A percentile compares a stretch with the other conserved stretches of the same genome.
Conservation (phyloP, 2,888 invertebrate species). For the Tortricodes alternella region DNA sequence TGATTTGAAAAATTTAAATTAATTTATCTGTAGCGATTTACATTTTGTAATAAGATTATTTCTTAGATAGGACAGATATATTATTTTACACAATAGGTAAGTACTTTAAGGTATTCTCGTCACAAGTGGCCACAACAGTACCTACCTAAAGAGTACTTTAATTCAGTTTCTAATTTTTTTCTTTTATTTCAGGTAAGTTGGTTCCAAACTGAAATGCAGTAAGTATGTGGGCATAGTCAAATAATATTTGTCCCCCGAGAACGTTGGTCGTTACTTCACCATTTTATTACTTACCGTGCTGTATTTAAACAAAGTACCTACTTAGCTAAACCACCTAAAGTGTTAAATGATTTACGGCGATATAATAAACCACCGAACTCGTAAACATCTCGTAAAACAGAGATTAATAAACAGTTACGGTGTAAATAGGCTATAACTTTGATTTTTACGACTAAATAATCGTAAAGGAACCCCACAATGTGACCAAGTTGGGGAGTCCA, state of each 20-base stretch:
- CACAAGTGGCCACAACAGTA: too few relatives aligned
- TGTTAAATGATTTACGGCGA: constrained; percentile 79
- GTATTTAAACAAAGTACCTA: constrained; percentile 29
- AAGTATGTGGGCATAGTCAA: too few relatives aligned
- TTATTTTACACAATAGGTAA: too few relatives aligned
- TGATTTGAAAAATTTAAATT: too few relatives aligned
- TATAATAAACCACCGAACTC: constrained; percentile 77
- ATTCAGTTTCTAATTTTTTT: not conserved
- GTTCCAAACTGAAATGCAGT: not conserved
- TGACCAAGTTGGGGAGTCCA: constrained; percentile 54
- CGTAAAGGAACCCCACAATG: constrained; percentile 78
- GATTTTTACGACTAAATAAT: constrained; percentile 84
- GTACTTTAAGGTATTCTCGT: too few relatives aligned
- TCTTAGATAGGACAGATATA: too few relatives aligned
- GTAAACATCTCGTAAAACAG: constrained; percentile 72
- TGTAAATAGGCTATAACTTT: constrained; percentile 83
- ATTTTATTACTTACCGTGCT: constrained; percentile 24
- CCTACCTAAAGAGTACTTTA: not conserved
- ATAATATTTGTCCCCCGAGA: not conserved
- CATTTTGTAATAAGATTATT: too few relatives aligned
- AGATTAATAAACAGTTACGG: constrained; percentile 82
- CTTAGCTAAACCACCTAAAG: constrained; percentile 46
- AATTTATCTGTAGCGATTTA: too few relatives aligned
- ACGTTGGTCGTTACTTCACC: constrained; percentile 39
- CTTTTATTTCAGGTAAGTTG: not conserved